Conservation (phyloP, 2,888 invertebrate species). For the Agriopis marginaria region DNA sequence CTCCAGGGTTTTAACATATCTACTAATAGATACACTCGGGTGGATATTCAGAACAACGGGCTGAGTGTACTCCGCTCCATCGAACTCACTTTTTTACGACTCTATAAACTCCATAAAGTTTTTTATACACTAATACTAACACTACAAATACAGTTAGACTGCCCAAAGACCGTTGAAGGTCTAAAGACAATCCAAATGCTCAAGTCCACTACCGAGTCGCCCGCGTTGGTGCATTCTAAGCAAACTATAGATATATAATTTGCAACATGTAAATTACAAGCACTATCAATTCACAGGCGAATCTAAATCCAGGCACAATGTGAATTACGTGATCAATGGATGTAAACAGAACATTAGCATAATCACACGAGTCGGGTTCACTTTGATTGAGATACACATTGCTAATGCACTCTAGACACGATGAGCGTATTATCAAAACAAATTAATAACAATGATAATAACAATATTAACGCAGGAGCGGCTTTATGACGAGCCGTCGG, state of each 20-base stretch:
- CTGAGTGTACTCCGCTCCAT: neutral
- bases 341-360: conserved; percentile 30
- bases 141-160: no score
- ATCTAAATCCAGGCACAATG: conserved; percentile 7
- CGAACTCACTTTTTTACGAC: neutral
- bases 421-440: no score
- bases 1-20: conserved; percentile 14
- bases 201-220: no score
- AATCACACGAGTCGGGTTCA: conserved; percentile 1
- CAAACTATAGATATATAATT: neutral
- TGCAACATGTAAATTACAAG: neutral
- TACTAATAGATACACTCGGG: conserved; percentile 35
- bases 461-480: no score
- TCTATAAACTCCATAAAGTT: no score
- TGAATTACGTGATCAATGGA: conserved; percentile 2
- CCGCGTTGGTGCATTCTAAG: no score
- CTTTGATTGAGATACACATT: conserved; percentile 5
- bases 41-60: neutral
- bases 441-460: no score
- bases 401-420: neutral
- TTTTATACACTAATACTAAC: no score
- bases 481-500: no score
- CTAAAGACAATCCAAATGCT: no score
- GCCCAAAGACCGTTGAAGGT: no score
- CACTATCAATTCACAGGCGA: conserved; percentile 8